Evolutionary conservation across 2,888 invertebrate genomes (phyloP).

Genomic region (Nesidiocoris tenuis): DNA sequence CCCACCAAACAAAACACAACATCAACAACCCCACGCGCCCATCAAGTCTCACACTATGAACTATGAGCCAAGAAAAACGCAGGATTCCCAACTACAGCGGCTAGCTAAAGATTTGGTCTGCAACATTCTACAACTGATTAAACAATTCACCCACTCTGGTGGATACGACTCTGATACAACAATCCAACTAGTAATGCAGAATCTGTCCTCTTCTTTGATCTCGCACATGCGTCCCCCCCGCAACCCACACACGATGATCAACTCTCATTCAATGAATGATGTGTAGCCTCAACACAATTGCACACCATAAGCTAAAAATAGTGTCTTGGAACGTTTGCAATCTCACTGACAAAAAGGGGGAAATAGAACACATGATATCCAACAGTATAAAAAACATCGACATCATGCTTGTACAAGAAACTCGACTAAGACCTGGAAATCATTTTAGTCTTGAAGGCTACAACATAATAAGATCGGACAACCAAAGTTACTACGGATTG

Average conservation of each 20-base stretch:
- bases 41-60: too few species aligned
- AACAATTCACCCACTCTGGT: too few species aligned
- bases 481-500: not conserved
- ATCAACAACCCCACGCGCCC: too few species aligned
- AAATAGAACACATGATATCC: not conserved
- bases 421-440: not conserved
- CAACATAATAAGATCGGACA: not conserved
- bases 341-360: not conserved
- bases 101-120: too few species aligned
- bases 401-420: not conserved
- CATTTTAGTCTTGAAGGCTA: not conserved
- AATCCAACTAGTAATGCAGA: not conserved
- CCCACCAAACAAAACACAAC: too few species aligned
- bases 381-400: not conserved
- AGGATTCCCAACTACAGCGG: too few species aligned
- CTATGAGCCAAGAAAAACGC: too few species aligned
- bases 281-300: not conserved
- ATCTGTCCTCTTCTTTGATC: not conserved
- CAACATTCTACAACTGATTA: too few species aligned
- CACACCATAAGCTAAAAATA: not conserved
- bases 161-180: too few species aligned
- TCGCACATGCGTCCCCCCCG: not conserved
- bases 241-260: not conserved
- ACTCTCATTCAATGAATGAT: not conserved
- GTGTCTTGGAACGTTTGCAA: not conserved